Base-by-base conservation (phyloP, 2,888 invertebrate species). In the Tetranychus truncatus region DNA sequence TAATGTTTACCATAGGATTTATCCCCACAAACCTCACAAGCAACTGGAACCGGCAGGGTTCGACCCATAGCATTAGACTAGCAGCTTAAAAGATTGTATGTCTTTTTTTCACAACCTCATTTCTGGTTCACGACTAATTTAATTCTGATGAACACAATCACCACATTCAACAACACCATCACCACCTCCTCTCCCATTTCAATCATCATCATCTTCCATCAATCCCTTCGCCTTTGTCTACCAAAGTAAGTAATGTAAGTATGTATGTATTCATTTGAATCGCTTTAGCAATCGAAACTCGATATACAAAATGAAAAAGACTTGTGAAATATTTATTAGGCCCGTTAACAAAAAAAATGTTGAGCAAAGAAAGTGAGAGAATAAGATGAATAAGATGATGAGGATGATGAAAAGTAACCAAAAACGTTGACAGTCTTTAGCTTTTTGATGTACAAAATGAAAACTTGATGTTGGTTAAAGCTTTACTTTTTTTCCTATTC, bases 1-100 rank as follows among this genome's bases (percentile, higher is more conserved):
- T 91, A 91, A 81, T 91, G 91, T 82, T 91, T 90, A 69, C 91
- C 91, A 80, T 88, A 91, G 34, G 89, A 89, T 80, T 89, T 87
- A 83, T 91, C 91, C 0, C 90, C 90, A 80, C 92, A 92, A 46
- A 92, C 91, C 80, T 87, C 86, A 80, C 91, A 92, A 0, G 87
- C 82, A 6, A 88, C 88, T 5, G 88, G 87, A 44, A 86, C 85
- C 1, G 88, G 88, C 76, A 88, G 81, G 11, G 87, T 87, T 79
- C 87, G 83, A 71, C 87, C 87, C 77, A 77, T 77, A 66, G 55
- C 11, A 34, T 34, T 34, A 34, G 34, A 34, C 34, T 34, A 7
- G 45, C 15, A 66, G n/a, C 15, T 66, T 66, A 66, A 66, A 34
- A 34, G 34, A 34, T 34, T 34, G 34, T 3, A 34, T 34, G 34